These are phyloP conservation scores for Drosophila dives DNA, from an alignment of 2,888 invertebrate species.

Conservation along the genomic window DNA sequence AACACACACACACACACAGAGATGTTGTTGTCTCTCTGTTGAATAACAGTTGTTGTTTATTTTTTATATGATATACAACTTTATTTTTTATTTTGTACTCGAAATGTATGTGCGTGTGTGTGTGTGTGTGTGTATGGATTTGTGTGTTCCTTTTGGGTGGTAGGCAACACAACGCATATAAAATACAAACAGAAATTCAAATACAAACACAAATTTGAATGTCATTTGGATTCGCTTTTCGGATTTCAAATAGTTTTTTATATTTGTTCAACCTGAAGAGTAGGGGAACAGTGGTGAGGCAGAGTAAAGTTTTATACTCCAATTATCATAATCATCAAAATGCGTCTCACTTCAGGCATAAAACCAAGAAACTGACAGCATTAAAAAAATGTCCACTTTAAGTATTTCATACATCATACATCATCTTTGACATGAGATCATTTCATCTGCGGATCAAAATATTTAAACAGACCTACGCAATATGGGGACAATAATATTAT, in stretches of 20 bases:
- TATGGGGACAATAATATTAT: not conserved
- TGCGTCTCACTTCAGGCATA: not conserved
- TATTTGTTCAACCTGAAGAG: not conserved
- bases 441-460: not conserved
- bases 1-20: conserved; percentile 25
- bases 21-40: conserved; percentile 48
- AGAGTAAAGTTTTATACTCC: not conserved
- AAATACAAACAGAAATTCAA: conserved; percentile 30
- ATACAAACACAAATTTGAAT: conserved; percentile 38
- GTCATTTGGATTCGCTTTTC: conserved; percentile 41
- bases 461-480: not conserved
- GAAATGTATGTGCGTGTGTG: not conserved
- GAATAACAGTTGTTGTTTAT: conserved; percentile 76
- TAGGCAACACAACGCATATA: conserved; percentile 32
- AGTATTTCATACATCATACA: not conserved
- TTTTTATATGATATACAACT: conserved; percentile 44
- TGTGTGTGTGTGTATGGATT: conserved; percentile 3
- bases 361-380: conserved; percentile 2
- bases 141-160: conserved; percentile 45
- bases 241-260: conserved; percentile 4
- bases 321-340: not conserved
- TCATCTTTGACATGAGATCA: not conserved
- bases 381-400: not conserved
- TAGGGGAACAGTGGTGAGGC: not conserved
- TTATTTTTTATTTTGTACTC: conserved; percentile 47